Conservation (phyloP, 2,113 vertebrate genomes). For the Cyanoliseus patagonus region DNA sequence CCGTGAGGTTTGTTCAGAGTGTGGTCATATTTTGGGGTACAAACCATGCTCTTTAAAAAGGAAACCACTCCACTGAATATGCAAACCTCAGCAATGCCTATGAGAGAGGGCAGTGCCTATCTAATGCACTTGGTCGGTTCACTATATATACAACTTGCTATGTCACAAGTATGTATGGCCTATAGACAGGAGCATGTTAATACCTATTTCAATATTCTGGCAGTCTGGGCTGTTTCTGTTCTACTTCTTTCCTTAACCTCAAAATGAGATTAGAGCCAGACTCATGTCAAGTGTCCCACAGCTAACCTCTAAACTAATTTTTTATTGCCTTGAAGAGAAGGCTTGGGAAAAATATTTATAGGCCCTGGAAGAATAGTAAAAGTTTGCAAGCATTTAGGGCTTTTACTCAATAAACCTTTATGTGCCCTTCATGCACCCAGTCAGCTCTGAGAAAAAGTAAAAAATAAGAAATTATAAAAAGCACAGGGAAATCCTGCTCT, state of each 20-base stretch:
- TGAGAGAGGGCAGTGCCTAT: neutral
- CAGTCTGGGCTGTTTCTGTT: neutral
- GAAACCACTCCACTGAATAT: neutral
- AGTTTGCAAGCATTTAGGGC: conserved; percentile 70
- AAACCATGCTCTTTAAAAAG: neutral
- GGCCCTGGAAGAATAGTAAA: conserved; percentile 71
- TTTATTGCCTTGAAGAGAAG: conserved; percentile 72
- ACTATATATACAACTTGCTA: neutral
- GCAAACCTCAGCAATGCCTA: neutral
- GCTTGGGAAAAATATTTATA: conserved; percentile 71
- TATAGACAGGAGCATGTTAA: neutral
- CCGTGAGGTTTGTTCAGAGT: neutral
- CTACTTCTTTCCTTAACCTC: conserved; percentile 29
- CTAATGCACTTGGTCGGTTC: neutral
- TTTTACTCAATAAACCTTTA: conserved; percentile 76
- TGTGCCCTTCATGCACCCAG: conserved; percentile 56
- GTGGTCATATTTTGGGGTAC: neutral
- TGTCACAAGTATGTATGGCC: neutral
- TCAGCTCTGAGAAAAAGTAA: conserved; percentile 46
- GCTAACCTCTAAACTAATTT: conserved; percentile 65
- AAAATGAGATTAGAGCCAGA: conserved; percentile 23
- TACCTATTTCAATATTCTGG: neutral
- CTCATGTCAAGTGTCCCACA: conserved; percentile 43
- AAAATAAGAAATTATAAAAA: conserved; percentile 38
- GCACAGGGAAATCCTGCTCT: neutral